Percentiles rank a stretch among this genome's conserved stretches.
These are phyloP conservation scores for Myripristis murdjan DNA, from an alignment of 2,797 vertebrate species.

Conservation along the genomic window DNA sequence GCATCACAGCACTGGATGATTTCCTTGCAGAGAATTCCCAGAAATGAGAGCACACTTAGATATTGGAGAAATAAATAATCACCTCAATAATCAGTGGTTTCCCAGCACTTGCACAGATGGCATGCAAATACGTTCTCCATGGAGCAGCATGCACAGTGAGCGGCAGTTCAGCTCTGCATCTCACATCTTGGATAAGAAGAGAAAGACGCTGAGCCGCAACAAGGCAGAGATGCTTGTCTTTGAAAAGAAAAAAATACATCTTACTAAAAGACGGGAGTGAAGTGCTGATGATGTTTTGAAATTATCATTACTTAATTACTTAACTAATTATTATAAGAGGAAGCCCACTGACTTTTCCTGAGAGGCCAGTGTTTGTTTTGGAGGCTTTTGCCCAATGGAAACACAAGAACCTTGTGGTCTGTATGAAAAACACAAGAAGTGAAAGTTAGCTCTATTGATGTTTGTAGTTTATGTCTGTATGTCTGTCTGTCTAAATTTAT, in stretches of 20 bases:
- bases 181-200: slow-evolving; percentile 4
- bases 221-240: slow-evolving; percentile 17
- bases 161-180: background rate
- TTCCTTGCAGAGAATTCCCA: slow-evolving; percentile 21
- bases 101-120: slow-evolving; percentile 13
- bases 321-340: slow-evolving; percentile 7
- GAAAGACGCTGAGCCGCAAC: slow-evolving; percentile 14
- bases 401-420: background rate
- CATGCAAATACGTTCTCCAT: background rate
- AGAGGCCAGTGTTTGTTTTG: slow-evolving; percentile 1
- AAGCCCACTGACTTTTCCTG: background rate
- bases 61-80: slow-evolving; percentile 21
- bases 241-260: slow-evolving; percentile 7
- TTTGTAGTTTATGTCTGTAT: background rate
- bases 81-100: background rate
- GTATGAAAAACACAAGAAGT: background rate
- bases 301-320: too few species aligned
- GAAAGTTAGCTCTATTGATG: background rate
- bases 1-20: too few species aligned
- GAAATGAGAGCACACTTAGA: slow-evolving; percentile 8
- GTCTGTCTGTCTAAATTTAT: too few species aligned
- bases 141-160: background rate
- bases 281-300: background rate
- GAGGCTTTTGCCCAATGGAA: background rate
- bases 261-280: background rate